Evolutionary conservation across 2,113 vertebrate species (phyloP).

Genomic region (Bos taurus): DNA sequence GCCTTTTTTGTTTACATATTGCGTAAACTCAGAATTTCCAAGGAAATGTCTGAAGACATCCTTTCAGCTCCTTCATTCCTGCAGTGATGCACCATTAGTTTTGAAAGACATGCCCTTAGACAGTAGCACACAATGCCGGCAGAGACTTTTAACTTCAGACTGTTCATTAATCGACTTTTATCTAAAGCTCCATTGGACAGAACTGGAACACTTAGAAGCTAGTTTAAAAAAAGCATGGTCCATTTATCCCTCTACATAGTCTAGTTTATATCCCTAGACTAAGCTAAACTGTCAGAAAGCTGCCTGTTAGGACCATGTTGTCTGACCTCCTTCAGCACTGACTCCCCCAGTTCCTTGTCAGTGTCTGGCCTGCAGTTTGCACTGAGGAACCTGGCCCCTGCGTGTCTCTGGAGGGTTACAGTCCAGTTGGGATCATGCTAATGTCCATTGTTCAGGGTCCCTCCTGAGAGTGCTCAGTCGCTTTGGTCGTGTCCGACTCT

Average conservation of each 20-base stretch:
- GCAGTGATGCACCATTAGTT: not conserved
- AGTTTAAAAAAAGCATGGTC: not conserved
- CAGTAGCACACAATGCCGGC: not conserved
- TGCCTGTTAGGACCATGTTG: not conserved
- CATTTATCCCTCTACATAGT: not conserved
- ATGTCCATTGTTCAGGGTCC: not conserved
- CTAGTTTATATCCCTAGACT: not conserved
- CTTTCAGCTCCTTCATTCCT: not conserved
- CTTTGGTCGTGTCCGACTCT: not conserved
- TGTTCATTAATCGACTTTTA: not conserved
- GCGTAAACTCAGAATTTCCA: not conserved
- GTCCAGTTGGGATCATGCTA: fast-evolving
- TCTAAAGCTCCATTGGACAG: not conserved
- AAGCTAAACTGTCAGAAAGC: not conserved
- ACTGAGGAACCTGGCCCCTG: not conserved
- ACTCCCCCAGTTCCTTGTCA: not conserved
- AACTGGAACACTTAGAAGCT: not conserved
- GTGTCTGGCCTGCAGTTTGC: too few species aligned
- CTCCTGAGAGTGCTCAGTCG: not conserved
- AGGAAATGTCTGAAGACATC: not conserved
- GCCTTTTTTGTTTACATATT: not conserved
- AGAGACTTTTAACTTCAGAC: not conserved
- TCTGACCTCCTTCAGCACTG: not conserved
- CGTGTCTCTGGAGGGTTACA: fast-evolving
- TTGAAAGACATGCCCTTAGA: not conserved